Conservation (phyloP, 2,888 invertebrate species). For the Nemotelus nigrinus region DNA sequence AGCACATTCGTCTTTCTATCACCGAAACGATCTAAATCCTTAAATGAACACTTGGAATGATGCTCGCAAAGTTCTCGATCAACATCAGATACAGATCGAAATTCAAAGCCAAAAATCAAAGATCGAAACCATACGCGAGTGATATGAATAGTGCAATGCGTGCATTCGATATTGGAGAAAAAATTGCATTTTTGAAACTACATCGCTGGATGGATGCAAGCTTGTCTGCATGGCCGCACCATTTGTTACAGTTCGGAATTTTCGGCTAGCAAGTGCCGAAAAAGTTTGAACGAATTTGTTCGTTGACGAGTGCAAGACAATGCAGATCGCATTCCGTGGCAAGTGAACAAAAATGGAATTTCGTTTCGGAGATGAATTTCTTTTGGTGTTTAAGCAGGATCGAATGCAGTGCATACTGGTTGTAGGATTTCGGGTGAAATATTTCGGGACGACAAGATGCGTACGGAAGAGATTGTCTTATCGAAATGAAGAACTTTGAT, state of each 20-base stretch:
- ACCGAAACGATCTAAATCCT: background rate
- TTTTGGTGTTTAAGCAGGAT: too few species aligned
- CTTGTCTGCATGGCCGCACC: background rate
- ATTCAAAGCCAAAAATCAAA: background rate
- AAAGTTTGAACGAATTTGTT: background rate
- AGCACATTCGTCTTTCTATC: conserved; percentile 4
- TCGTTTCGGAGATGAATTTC: background rate
- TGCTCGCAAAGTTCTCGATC: background rate
- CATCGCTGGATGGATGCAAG: background rate
- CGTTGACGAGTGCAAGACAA: conserved; percentile 4
- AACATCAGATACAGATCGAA: background rate
- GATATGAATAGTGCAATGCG: conserved; percentile 2
- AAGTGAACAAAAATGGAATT: conserved; percentile 9
- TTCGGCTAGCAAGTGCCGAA: background rate
- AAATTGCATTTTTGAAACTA: background rate
- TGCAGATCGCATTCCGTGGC: conserved; percentile 11
- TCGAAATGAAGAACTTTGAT: too few species aligned
- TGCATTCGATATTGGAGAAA: background rate
- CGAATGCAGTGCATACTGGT: too few species aligned
- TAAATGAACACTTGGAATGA: too few species aligned
- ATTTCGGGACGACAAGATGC: too few species aligned
- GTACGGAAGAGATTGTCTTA: too few species aligned
- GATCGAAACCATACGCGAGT: conserved; percentile 4
- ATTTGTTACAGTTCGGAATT: conserved; percentile 18
- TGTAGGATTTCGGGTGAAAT: too few species aligned